Base-by-base conservation (phyloP, 2,797 vertebrate species). In the Simalia tracyae region DNA sequence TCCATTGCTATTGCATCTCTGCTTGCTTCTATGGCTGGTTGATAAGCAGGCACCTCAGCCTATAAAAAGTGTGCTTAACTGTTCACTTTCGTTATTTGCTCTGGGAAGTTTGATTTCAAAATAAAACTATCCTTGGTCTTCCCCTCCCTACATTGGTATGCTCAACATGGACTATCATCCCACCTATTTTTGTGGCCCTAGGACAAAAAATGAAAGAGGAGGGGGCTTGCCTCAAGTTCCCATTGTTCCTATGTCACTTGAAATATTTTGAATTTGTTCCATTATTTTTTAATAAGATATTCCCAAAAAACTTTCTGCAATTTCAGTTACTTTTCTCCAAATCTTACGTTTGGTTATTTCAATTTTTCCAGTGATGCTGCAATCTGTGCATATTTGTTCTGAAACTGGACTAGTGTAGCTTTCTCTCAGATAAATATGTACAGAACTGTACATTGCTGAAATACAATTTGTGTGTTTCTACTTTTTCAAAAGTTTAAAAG, bases 391-490 rank as follows among this genome's bases (percentile, higher is more conserved):
- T 88, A 10, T 66, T 36, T 76, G 66, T 36, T 76, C 5, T 36
- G 31, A 76, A 72, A 14, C 6, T 76, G 5, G 56, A 72, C 15
- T 46, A 26, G 12, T 9, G 12, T 14, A 50, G 26, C 15, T 88
- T 66, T 19, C 87, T 66, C 46, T 66, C 28, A 5, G 15, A 17
- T 88, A 63, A 63, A 61, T 61, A 87, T 28, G 31, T 1, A 22
- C 4, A 3, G 15, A 64, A 88, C 7, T 68, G 28, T 50, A 86
- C 92, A 68, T 84, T 90, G 6, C 31, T 22, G 54, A 94, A 95
- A 94, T 68, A 63, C 0, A 22, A 4, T 90, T 89, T 95, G 94
- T 95, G 36, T 93, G 91, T 94, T 95, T 94, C 90, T 94, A 72
- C 31, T 94, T 17, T 46, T 91, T 50, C 84, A 91, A 68, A 93